These are phyloP conservation scores for Rhinoraja longicauda DNA, from an alignment of 2,797 vertebrate species.

Conservation along the genomic window DNA sequence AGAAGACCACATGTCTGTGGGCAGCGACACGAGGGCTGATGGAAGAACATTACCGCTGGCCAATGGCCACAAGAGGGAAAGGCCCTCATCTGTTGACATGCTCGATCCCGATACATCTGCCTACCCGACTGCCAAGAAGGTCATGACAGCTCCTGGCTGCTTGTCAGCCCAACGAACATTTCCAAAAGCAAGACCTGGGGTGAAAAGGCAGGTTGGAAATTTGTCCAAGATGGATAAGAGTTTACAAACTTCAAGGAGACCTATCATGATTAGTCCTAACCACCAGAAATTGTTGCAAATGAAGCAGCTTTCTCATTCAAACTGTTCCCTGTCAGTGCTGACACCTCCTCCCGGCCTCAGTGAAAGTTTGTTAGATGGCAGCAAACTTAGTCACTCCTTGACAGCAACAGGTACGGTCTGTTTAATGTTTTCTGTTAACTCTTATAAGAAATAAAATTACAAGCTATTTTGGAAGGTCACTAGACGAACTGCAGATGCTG, in stretches of 20 bases:
- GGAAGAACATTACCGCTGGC: not conserved
- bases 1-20: not conserved
- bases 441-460: rapidly evolving
- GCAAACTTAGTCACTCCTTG: not conserved
- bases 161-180: conserved; percentile 38
- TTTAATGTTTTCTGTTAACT: rapidly evolving
- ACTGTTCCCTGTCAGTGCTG: conserved; percentile 61
- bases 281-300: conserved; percentile 43
- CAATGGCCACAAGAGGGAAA: conserved; percentile 45
- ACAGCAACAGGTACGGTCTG: rapidly evolving
- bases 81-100: conserved; percentile 40
- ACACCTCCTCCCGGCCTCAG: conserved; percentile 73
- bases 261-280: conserved; percentile 66
- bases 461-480: rapidly evolving
- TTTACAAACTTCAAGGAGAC: conserved; percentile 50
- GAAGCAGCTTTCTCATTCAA: conserved; percentile 46
- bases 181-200: conserved; percentile 35
- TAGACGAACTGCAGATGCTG: no score
- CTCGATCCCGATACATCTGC: conserved; percentile 41
- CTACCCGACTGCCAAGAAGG: conserved; percentile 8
- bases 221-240: conserved; percentile 38
- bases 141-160: conserved; percentile 23
- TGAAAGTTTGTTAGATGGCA: conserved; percentile 47
- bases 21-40: not conserved
- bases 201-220: conserved; percentile 15